Evolutionary conservation across 2,797 vertebrate genomes (phyloP).

Genomic region (Galaxias olidus): DNA sequence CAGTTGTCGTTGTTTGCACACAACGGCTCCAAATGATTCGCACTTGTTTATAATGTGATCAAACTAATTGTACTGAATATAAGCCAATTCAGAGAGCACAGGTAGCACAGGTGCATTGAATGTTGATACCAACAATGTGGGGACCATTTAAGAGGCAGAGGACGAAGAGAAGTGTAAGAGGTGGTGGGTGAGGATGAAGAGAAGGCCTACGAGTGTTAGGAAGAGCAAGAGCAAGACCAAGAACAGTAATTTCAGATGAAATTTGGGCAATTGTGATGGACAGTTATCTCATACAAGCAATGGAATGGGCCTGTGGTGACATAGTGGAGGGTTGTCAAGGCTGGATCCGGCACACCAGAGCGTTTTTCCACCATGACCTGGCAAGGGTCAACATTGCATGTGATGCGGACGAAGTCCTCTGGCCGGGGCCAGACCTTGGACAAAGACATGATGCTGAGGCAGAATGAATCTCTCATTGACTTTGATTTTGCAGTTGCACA

Average conservation of each 20-base stretch:
- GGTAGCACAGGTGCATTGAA: background rate
- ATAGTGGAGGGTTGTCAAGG: background rate
- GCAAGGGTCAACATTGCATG: background rate
- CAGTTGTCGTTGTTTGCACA: too few relatives aligned
- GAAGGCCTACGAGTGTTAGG: too few relatives aligned
- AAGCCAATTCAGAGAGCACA: constrained; percentile 3
- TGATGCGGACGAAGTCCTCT: too few relatives aligned
- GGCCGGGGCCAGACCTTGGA: too few relatives aligned
- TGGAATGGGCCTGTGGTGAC: constrained; percentile 4
- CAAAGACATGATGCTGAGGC: too few relatives aligned
- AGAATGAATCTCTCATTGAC: too few relatives aligned
- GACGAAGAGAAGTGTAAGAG: constrained; percentile 3
- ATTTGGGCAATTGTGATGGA: background rate
- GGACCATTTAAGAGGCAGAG: too few relatives aligned
- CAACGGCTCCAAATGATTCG: background rate
- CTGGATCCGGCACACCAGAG: constrained; percentile 1
- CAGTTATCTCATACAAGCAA: background rate
- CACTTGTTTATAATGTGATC: constrained; percentile 3
- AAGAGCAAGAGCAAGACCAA: constrained; percentile 12
- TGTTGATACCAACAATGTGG: background rate
- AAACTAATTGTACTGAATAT: background rate
- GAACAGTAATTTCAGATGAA: constrained; percentile 13
- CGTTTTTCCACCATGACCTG: background rate
- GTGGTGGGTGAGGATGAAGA: too few relatives aligned
- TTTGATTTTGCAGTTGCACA: background rate